Evolutionary conservation across 2,113 vertebrate species (phyloP), one percentile per base, ranked within the genome.

Genomic region (Castor canadensis): DNA sequence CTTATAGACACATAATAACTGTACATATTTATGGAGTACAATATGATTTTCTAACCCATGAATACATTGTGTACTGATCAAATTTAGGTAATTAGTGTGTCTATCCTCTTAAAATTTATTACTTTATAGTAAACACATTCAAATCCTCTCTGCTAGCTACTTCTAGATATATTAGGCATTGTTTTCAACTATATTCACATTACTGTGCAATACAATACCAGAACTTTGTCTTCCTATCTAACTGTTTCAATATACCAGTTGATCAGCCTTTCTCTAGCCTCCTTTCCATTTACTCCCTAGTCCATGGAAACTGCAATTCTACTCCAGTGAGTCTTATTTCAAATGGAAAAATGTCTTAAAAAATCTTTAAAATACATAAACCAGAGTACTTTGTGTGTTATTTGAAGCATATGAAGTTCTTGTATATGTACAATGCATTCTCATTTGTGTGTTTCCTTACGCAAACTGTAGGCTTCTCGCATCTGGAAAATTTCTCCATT

Each of bases 401-500:
- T 71, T 94, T 93, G 38, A 38, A 95, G 87, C 81, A 47, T 35
- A 24, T 43, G 49, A 92, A 62, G 15, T 28, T 58, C 66, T 52
- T 12, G 20, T 19, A 7, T 7, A 1, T 64, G 4, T 45, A 75
- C 62, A 86, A 56, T 64, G 32, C 11, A 90, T 43, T 35, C 30
- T 60, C 15, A 67, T 40, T 47, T 79, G 32, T 35, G 1, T 43
- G 40, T 94, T 89, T 96, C 49, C 90, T 98, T 98, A 99, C 98
- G 97, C 97, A 98, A 98, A 96, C 88, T 79, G 96, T 99, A 99
- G 95, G 98, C 98, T 98, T 98, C 98, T 98, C 98, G 98, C 95
- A 98, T 98, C 92, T 98, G 98, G 97, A 98, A 98, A 96, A 99
- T 98, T 96, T 99, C 98, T 91, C 87, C 97, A 47, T 98, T 98